Evolutionary conservation across 2,797 vertebrate genomes (phyloP).

Genomic region (Chrosomus eos): DNA sequence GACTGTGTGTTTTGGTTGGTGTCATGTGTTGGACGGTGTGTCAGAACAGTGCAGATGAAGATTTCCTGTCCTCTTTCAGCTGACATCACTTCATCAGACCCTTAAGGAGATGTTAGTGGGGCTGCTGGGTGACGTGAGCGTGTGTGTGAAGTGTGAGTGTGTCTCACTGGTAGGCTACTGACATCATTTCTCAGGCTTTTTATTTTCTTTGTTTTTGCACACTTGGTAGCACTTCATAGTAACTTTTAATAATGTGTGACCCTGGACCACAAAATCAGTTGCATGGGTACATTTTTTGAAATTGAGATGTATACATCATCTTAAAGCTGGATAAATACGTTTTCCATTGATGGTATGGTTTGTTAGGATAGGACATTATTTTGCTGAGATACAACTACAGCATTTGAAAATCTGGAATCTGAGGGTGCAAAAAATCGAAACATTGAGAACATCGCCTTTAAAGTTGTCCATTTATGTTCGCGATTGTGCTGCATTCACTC

Average conservation of each 20-base stretch:
- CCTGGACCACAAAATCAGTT: too few species aligned
- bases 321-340: too few species aligned
- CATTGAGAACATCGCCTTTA: too few species aligned
- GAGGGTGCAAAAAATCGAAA: too few species aligned
- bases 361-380: too few species aligned
- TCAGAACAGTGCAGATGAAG: constrained; percentile 63
- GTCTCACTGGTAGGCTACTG: neutral
- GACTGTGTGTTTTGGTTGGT: neutral
- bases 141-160: constrained; percentile 54
- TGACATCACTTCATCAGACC: constrained; percentile 3
- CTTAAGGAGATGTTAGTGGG: constrained; percentile 45
- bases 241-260: neutral
- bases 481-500: too few species aligned
- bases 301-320: too few species aligned
- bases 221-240: neutral
- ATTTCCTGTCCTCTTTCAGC: neutral
- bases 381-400: too few species aligned
- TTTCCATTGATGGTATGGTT: too few species aligned
- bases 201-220: constrained; percentile 41
- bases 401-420: too few species aligned
- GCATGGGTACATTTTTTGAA: too few species aligned
- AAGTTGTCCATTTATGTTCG: too few species aligned
- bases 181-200: constrained; percentile 4
- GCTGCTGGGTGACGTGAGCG: constrained; percentile 52
- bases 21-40: constrained; percentile 66